Conservation (phyloP, 2,888 invertebrate species). For the Plusia festucae region DNA sequence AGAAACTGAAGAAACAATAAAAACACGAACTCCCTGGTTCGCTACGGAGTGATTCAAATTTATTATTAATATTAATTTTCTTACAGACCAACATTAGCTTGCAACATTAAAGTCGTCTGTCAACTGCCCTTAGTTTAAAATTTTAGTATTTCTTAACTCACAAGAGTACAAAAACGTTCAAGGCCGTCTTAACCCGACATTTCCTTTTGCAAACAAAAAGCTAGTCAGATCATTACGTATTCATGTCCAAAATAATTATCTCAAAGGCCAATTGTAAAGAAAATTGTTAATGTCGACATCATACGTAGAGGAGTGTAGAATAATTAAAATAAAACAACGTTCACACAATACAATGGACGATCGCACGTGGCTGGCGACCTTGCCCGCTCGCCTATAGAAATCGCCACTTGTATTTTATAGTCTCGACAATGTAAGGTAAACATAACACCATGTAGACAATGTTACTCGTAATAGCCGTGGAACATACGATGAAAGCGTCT, state of each 20-base stretch:
- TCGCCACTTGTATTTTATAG: slow-evolving; percentile 60
- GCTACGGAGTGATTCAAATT: background rate
- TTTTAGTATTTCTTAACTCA: slow-evolving; percentile 27
- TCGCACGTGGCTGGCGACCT: slow-evolving; percentile 81
- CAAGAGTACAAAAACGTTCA: slow-evolving; percentile 34
- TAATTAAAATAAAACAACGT: slow-evolving; percentile 59
- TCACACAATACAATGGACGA: slow-evolving; percentile 66
- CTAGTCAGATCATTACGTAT: slow-evolving; percentile 38
- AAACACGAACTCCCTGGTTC: background rate
- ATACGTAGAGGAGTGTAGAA: slow-evolving; percentile 47
- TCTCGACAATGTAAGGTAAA: slow-evolving; percentile 67
- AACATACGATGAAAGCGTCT: slow-evolving; percentile 64
- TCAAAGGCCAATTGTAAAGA: slow-evolving; percentile 41
- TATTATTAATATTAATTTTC: background rate
- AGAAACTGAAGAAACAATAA: background rate
- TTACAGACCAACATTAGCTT: background rate
- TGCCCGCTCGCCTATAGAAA: slow-evolving; percentile 67
- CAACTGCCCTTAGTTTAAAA: slow-evolving; percentile 27
- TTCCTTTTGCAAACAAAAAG: slow-evolving; percentile 41
- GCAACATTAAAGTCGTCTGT: no score
- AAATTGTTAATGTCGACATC: slow-evolving; percentile 47
- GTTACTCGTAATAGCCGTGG: slow-evolving; percentile 69
- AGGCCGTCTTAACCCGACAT: slow-evolving; percentile 38
- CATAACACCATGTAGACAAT: slow-evolving; percentile 67
- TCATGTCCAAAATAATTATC: slow-evolving; percentile 52